Evolutionary conservation across 2,888 invertebrate genomes (phyloP).

Genomic region (Isoperla grammatica): DNA sequence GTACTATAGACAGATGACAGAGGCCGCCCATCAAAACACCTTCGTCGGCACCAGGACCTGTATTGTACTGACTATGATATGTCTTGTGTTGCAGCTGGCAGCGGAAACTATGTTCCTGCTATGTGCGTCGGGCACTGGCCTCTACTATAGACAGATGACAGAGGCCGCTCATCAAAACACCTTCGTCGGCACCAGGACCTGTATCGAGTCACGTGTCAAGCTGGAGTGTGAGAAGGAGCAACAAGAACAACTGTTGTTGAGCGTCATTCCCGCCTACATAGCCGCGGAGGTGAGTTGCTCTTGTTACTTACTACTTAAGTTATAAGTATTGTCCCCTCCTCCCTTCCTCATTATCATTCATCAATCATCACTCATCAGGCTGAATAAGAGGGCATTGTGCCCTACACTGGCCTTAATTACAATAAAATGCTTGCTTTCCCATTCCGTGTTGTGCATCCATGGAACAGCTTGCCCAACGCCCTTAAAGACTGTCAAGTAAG

Average conservation of each 20-base stretch:
- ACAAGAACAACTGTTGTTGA: conserved; percentile 84
- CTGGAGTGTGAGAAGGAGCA: conserved; percentile 89
- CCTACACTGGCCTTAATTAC: no score
- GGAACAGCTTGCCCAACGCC: no score
- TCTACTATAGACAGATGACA: conserved; percentile 85
- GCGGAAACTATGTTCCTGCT: conserved; percentile 71
- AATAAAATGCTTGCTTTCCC: no score
- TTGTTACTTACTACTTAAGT: no score
- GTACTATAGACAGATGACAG: conserved; percentile 84
- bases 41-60: conserved; percentile 87
- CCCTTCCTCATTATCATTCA: no score
- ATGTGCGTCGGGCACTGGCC: conserved; percentile 74
- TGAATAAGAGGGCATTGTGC: no score
- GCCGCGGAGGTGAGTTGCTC: conserved; percentile 75
- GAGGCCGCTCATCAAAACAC: conserved; percentile 81
- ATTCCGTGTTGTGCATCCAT: no score
- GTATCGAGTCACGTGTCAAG: conserved; percentile 87
- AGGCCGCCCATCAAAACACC: conserved; percentile 78
- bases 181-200: conserved; percentile 83
- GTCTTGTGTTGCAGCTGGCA: conserved; percentile 53
- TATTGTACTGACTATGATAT: no score
- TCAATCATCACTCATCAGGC: no score
- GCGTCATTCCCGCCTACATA: conserved; percentile 92
- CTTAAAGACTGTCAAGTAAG: no score
- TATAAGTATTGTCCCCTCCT: no score